Evolutionary conservation across 2,113 vertebrate species (phyloP), one percentile per base, ranked within the genome.

Genomic region (Pseudorectes ferrugineus): DNA sequence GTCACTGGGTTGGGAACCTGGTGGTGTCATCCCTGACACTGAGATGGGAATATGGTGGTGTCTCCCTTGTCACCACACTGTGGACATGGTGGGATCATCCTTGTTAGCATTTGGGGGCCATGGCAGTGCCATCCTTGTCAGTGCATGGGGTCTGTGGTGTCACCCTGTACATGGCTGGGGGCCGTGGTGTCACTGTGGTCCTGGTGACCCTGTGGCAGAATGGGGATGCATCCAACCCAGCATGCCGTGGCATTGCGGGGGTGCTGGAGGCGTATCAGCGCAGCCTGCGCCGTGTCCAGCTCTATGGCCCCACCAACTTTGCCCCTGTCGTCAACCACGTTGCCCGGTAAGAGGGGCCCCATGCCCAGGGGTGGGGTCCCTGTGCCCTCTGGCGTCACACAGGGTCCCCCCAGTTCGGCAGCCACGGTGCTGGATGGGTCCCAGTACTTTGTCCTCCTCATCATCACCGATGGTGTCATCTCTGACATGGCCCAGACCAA

Each of bases 401-500:
- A 77, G 38, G 33, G 45, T 86, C 23, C 46, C 72, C 38, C 23
- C 55, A 86, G 83, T 38, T 86, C 54, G 0, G 83, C 83, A 0
- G 83, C 72, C 46, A 38, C 22, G 2, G 83, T 86, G 38, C 54
- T 86, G 62, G 83, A 86, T 0, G 83, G 83, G n/a, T 86, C 83
- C 54, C 83, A 86, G 83, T 86, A 86, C 26, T 86, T 86, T 45
- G 72, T 99, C 84, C 98, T 99, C 63, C 99, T 99, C 95, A 99
- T 99, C 98, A 99, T 99, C 97, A 99, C 99, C 3, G 99, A 99
- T 1, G 99, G 99, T 3, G 99, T 99, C 96, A 99, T 99, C 93
- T 99, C 99, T 0, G 99, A 99, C 97, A 99, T 99, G 99, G 98
- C 99, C 1, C 99, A 99, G 97, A 99, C 99, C 94, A 99, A 99